These are phyloP conservation scores for Pyralis farinalis DNA, from an alignment of 2,888 invertebrate genomes.

Conservation along the genomic window DNA sequence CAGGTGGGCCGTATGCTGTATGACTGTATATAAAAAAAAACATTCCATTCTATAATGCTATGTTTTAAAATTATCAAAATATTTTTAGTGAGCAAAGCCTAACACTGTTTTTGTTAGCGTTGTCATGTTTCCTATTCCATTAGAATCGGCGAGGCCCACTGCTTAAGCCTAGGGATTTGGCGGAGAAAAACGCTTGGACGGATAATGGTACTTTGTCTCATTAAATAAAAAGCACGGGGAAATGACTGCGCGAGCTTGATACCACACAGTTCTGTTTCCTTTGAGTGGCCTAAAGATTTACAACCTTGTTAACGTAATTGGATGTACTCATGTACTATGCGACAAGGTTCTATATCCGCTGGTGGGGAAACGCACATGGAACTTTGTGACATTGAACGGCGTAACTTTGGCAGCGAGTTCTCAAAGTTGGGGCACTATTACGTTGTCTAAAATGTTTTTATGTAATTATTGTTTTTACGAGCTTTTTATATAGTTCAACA, in stretches of 20 bases:
- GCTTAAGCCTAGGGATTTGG: too few species aligned
- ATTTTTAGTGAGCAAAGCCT: too few species aligned
- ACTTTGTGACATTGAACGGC: constrained; percentile 7
- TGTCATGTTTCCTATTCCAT: too few species aligned
- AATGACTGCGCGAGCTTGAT: constrained; percentile 29
- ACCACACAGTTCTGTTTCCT: constrained; percentile 36
- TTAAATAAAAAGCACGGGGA: constrained; percentile 23
- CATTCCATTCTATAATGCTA: too few species aligned
- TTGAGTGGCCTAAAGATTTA: constrained; percentile 28
- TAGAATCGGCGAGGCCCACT: too few species aligned
- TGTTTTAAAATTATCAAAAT: too few species aligned
- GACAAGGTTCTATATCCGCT: constrained; percentile 6
- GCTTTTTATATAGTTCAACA: constrained; percentile 1
- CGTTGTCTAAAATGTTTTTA: constrained; percentile 10
- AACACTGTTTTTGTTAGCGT: too few species aligned
- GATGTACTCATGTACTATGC: constrained; percentile 13
- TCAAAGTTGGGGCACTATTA: constrained; percentile 6
- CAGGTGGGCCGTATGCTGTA: too few species aligned
- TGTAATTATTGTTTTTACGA: constrained; percentile 4
- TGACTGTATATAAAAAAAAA: too few species aligned
- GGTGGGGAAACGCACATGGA: constrained; percentile 1
- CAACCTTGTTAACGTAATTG: constrained; percentile 33
- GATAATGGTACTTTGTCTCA: constrained; percentile 26
- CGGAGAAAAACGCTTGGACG: too few species aligned
- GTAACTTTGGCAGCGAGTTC: constrained; percentile 1